These are phyloP conservation scores for Guaruba guarouba DNA, from an alignment of 2,113 vertebrate genomes.

Conservation along the genomic window DNA sequence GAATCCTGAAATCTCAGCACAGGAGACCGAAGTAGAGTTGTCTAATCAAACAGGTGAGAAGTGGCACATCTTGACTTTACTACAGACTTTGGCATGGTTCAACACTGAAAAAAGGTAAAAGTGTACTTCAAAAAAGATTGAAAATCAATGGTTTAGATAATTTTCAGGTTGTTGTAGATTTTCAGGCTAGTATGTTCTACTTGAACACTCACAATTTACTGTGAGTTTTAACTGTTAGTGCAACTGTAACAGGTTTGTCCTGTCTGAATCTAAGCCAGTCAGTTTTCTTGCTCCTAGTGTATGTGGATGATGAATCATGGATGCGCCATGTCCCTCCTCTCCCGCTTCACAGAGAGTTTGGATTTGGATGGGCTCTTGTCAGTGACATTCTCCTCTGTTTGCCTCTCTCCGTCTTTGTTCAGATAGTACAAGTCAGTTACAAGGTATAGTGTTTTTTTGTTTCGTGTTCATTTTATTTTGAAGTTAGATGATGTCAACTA, in stretches of 20 bases:
- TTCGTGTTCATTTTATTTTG: not conserved
- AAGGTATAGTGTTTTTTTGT: constrained; percentile 74
- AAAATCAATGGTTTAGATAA: not conserved
- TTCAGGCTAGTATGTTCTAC: not conserved
- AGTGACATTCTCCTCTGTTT: constrained; percentile 89
- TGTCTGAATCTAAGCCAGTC: not conserved
- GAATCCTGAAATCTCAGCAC: not conserved
- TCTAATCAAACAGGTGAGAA: constrained; percentile 63
- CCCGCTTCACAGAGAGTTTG: constrained; percentile 81
- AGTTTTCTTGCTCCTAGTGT: constrained; percentile 73
- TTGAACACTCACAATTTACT: not conserved
- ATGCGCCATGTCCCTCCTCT: constrained; percentile 85
- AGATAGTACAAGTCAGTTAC: constrained; percentile 92
- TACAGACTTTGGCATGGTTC: not conserved
- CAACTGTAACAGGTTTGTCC: not conserved
- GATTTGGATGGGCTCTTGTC: constrained; percentile 87
- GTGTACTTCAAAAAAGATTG: not conserved
- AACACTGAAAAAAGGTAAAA: not conserved
- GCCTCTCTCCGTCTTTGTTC: constrained; percentile 90
- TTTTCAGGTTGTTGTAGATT: not conserved
- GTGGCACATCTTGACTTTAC: not conserved
- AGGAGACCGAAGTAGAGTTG: constrained; percentile 63
- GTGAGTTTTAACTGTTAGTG: not conserved
- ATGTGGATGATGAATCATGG: constrained; percentile 83
- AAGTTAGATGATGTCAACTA: not conserved